A percentile compares a stretch with the other conserved stretches of the same genome.
These are phyloP conservation scores for Odobenus rosmarus DNA, from an alignment of 2,113 vertebrate genomes.

Conservation along the genomic window DNA sequence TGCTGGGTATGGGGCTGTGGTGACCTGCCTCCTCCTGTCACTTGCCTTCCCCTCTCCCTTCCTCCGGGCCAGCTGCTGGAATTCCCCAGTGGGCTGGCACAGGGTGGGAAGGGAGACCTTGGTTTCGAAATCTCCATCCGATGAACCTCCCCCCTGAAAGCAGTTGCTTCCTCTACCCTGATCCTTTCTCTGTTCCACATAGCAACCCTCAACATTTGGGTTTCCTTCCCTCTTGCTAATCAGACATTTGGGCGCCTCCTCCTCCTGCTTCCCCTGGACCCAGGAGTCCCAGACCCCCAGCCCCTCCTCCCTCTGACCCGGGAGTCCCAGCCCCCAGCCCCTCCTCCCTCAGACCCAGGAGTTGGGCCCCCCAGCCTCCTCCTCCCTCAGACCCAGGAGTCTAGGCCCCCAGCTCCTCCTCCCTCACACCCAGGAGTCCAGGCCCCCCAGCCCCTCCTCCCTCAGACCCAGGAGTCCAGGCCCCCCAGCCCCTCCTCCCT, in stretches of 20 bases:
- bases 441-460: not conserved
- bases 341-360: not conserved
- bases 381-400: not conserved
- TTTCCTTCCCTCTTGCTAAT: too few species aligned
- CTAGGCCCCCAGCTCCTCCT: not conserved
- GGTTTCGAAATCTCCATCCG: not conserved
- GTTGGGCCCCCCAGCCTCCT: not conserved
- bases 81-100: not conserved
- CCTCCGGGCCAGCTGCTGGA: not conserved
- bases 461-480: not conserved
- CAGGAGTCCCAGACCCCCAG: not conserved
- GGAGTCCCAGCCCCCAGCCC: too few species aligned
- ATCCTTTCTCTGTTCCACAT: not conserved
- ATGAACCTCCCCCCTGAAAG: not conserved
- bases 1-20: accelerated
- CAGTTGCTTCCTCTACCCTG: not conserved
- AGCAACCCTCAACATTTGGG: not conserved
- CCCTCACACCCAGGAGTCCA: not conserved
- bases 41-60: not conserved
- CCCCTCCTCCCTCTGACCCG: not conserved
- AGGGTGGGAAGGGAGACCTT: not conserved
- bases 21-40: too few species aligned
- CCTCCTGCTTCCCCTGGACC: not conserved
- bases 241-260: not conserved
- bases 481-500: not conserved